Evolutionary conservation across 2,888 invertebrate genomes (phyloP).

Genomic region (Athalia rosae): DNA sequence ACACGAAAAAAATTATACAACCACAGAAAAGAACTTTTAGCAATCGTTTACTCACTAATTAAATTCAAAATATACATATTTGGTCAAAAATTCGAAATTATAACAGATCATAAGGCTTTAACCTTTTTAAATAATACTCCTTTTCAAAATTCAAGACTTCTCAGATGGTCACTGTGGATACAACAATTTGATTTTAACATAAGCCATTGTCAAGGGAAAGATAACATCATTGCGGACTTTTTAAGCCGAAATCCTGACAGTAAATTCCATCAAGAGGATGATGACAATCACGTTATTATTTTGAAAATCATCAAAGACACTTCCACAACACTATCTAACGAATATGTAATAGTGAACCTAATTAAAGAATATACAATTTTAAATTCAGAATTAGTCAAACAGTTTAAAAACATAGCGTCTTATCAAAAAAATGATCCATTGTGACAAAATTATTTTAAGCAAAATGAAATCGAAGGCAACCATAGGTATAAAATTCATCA

Average conservation of each 20-base stretch:
- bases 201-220: conserved; percentile 53
- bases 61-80: conserved; percentile 58
- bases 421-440: neutral
- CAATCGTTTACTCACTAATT: conserved; percentile 53
- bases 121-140: conserved; percentile 57
- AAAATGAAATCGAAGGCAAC: too few species aligned
- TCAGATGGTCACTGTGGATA: conserved; percentile 54
- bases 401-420: too few species aligned
- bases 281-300: conserved; percentile 30
- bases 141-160: conserved; percentile 53
- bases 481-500: neutral
- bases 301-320: neutral
- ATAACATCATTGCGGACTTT: conserved; percentile 56
- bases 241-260: conserved; percentile 53
- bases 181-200: conserved; percentile 56
- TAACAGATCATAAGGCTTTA: conserved; percentile 58
- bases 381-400: too few species aligned
- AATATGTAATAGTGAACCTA: too few species aligned
- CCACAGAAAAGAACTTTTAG: conserved; percentile 58
- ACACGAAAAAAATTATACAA: conserved; percentile 53
- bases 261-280: neutral
- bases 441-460: neutral
- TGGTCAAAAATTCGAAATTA: conserved; percentile 53
- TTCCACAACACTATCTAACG: too few species aligned
- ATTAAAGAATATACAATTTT: too few species aligned